phyloP scores from a whole-genome alignment of 2,797 vertebrate genomes.

The Poecilia velifera region DNA sequence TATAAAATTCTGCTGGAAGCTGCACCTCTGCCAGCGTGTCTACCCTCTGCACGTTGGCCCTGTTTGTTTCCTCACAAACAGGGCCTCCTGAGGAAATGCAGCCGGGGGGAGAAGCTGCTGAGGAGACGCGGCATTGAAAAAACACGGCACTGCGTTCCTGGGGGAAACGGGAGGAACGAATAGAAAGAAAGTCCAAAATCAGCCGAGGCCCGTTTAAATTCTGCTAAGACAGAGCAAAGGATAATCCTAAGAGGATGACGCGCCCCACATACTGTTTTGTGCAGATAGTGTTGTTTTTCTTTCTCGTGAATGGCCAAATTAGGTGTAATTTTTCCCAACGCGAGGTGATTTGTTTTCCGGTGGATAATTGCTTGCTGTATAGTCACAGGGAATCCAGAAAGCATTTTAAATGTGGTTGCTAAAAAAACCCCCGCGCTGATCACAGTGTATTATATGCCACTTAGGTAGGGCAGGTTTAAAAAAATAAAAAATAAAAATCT shows the following conservation, averaged over 20 bases:
- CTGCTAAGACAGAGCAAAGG: conserved; percentile 40
- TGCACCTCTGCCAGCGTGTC: conserved; percentile 15
- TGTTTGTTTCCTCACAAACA: conserved; percentile 26
- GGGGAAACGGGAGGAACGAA: conserved; percentile 28
- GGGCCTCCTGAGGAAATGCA: conserved; percentile 15
- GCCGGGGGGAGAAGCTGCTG: not conserved
- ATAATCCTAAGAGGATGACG: conserved; percentile 48
- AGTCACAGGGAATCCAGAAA: conserved; percentile 28
- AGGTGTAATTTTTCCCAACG: conserved; percentile 31
- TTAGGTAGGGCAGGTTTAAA: conserved; percentile 51
- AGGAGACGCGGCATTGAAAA: conserved; percentile 12
- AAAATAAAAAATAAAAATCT: conserved; percentile 12
- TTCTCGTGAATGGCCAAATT: conserved; percentile 40
- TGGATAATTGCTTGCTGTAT: conserved; percentile 42
- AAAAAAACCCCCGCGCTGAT: conserved; percentile 31
- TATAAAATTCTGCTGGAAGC: conserved; percentile 10
- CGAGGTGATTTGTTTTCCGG: conserved; percentile 22
- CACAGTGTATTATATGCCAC: conserved; percentile 51
- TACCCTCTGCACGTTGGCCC: conserved; percentile 21
- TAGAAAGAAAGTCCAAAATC: conserved; percentile 34
- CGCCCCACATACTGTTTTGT: conserved; percentile 37
- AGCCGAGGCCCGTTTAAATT: conserved; percentile 49
- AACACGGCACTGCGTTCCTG: conserved; percentile 33
- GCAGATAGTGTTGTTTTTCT: conserved; percentile 43
- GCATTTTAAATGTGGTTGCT: conserved; percentile 39